Evolutionary conservation across 2,113 vertebrate species (phyloP), one percentile per base, ranked within the genome.

Genomic region (Opisthocomus hoazin): DNA sequence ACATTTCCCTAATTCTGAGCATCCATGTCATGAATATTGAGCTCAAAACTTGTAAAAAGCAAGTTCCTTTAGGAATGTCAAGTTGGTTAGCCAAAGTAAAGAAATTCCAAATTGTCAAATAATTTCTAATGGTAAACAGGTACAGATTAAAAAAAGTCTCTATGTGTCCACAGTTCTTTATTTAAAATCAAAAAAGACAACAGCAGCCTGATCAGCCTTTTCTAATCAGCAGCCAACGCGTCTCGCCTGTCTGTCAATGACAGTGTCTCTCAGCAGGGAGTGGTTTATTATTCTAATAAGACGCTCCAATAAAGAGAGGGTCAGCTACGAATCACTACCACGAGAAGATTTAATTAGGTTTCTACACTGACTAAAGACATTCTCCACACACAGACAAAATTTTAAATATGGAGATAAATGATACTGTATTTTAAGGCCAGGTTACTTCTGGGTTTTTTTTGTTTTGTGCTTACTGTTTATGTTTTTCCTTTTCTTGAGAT

Each of bases 291-390:
- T 95, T 94, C 88, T 29, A 93, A 90, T 65, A 61, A 69, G 50
- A 68, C 70, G 84, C 71, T 84, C 75, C 70, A 61, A 11, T 76
- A 71, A 78, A 75, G 83, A 89, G 75, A 58, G 92, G 48, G 87
- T 91, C 92, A 97, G 84, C 69, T 70, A 54, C 17, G 73, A 83
- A 76, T 64, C 76, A 57, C 56, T 66, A 51, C 45, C 82, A 78
- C 6, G n/a, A 92, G 87, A 75, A 94, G 66, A 83, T 94, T 86
- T 95, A 94, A 92, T 92, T 84, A 94, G 77, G 79, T 76, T 92
- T n/a, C 36, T 89, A 79, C n/a, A 83, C 43, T 11, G 54, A 76
- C 69, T 79, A 27, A 83, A 94, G 96, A 51, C 88, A 63, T 53
- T 89, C 54, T 17, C 30, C 41, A 73, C 46, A 76, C 57, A 70